Evolutionary conservation across 2,797 vertebrate species (phyloP), one percentile per base, ranked within the genome.

Genomic region (Melanotaenia parkinsoni): DNA sequence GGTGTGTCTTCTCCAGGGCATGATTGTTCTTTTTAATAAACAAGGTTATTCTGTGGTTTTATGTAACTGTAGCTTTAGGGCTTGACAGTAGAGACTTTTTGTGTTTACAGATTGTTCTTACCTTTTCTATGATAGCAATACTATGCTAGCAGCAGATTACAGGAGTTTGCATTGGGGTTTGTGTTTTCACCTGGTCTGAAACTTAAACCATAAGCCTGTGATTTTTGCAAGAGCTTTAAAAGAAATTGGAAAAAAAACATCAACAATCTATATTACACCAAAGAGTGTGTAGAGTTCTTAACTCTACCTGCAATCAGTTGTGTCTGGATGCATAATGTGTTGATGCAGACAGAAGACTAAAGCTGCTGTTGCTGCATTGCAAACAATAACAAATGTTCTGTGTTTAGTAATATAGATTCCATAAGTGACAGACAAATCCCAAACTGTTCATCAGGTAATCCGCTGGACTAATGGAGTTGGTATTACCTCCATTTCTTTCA

Each of bases 111-210:
- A 57, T 71, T 54, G 58, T 72, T 80, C 65, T 69, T 56, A 35
- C 62, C 59, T 45, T 85, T 60, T 81, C 63, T 50, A 20, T n/a
- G 60, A 59, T 57, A 86, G 84, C 71, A 87, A 78, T 78, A 71
- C 59, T 16, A 51, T 35, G 68, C 80, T 64, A 37, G 62, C 70
- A 81, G 62, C 78, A 67, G 63, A 78, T 86, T 69, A 84, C 45
- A 35, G 71, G 83, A 79, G 84, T 64, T 87, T 88, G 86, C 86
- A 43, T 74, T 32, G 8, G 58, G 45, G 37, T 72, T 82, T n/a
- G 70, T 54, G 62, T 77, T 24, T 65, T 69, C 66, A 8, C 38
- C 63, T 51, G 57, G 58, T 56, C 72, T 47, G 67, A 73, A 47
- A 62, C 66, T 13, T 30, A n/a, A 51, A 66, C 73, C 28, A 59